Conservation (phyloP, 2,888 invertebrate genomes). For the Drosophila monieri region DNA sequence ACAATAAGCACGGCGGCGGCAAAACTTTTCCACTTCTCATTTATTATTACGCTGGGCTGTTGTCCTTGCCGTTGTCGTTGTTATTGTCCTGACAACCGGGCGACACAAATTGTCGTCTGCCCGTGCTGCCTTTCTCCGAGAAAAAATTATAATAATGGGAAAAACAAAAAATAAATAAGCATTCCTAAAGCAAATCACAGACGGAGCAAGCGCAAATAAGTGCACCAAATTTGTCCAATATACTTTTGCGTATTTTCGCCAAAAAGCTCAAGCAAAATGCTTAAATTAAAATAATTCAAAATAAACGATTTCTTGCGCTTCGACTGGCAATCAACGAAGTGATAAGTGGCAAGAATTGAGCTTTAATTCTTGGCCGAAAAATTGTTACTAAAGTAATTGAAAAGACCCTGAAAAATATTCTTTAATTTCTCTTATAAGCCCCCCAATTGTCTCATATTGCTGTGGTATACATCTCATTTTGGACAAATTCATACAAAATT, state of each 20-base stretch:
- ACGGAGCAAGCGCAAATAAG: constrained; percentile 60
- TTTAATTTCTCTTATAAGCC: too few species aligned
- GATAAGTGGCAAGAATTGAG: constrained; percentile 70
- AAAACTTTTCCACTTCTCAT: constrained; percentile 78
- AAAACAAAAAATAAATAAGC: constrained; percentile 20
- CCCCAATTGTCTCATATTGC: too few species aligned
- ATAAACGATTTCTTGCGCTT: constrained; percentile 73
- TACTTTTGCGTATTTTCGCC: constrained; percentile 6
- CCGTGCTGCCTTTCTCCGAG: constrained; percentile 14
- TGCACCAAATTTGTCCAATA: constrained; percentile 55
- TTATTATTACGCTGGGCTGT: constrained; percentile 70
- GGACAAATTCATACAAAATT: constrained; percentile 17
- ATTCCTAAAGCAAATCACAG: constrained; percentile 39
- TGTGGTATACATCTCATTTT: not conserved
- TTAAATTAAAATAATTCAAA: constrained; percentile 71
- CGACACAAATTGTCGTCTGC: constrained; percentile 62
- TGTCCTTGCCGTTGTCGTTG: constrained; percentile 29
- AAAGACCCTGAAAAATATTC: not conserved
- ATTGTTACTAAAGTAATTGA: not conserved
- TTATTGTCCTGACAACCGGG: constrained; percentile 67
- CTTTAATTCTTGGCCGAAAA: not conserved
- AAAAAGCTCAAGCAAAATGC: constrained; percentile 20
- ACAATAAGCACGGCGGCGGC: constrained; percentile 78
- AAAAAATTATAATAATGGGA: constrained; percentile 12
- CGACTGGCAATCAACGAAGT: constrained; percentile 69